Percentiles rank a stretch among this genome's conserved stretches.
Evolutionary conservation across 2,797 vertebrate genomes (phyloP).

Genomic region (Apodemus agrarius): DNA sequence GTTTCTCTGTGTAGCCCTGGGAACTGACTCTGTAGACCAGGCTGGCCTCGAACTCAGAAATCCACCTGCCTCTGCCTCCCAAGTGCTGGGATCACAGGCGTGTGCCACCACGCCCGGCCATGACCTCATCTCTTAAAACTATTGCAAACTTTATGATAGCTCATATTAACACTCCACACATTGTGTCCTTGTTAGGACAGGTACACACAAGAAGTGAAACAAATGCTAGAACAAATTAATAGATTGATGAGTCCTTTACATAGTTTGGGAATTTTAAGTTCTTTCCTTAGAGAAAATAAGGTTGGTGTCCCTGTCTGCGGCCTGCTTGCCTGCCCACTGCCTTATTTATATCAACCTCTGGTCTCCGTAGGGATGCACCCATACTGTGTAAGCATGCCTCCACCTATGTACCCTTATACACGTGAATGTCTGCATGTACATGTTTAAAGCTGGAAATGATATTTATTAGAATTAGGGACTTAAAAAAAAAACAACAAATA

Average conservation of each 20-base stretch:
- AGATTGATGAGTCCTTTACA: neutral
- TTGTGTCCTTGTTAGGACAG: neutral
- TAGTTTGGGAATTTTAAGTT: neutral
- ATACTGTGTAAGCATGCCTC: neutral
- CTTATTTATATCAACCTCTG: neutral
- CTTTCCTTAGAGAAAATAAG: neutral
- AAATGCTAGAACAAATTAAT: neutral
- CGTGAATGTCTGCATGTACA: neutral
- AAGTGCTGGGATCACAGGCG: too few species aligned
- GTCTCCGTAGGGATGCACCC: neutral
- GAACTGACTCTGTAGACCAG: too few species aligned
- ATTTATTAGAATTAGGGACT: neutral
- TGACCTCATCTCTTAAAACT: neutral
- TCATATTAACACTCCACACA: neutral
- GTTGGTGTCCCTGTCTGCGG: neutral
- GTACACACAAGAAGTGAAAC: neutral
- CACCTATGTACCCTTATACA: neutral
- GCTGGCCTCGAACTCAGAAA: too few species aligned
- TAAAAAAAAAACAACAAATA: neutral
- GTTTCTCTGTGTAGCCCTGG: too few species aligned
- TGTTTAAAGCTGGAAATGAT: neutral
- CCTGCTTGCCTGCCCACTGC: neutral
- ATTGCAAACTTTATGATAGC: slow-evolving; percentile 31
- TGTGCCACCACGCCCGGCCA: too few species aligned
- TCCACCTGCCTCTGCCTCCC: too few species aligned